Conservation (phyloP, 2,888 invertebrate genomes). For the Unio delphinus region DNA sequence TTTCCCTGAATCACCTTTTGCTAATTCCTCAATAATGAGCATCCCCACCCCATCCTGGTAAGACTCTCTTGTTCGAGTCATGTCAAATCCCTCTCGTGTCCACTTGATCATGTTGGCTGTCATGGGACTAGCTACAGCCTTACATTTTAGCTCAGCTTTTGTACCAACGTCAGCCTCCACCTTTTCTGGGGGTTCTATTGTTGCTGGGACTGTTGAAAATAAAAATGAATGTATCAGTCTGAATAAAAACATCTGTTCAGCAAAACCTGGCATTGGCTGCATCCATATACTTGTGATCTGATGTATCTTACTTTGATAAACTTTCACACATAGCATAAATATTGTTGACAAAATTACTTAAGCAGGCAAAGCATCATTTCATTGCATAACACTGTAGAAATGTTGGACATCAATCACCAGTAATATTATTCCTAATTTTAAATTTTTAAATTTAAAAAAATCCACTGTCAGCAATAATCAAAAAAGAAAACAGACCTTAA, state of each 20-base stretch:
- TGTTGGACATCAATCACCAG: too few species aligned
- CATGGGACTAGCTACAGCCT: slow-evolving; percentile 87
- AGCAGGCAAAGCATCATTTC: too few species aligned
- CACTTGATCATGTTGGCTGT: slow-evolving; percentile 87
- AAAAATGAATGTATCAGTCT: neutral
- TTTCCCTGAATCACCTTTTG: slow-evolving; percentile 88
- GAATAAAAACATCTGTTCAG: neutral
- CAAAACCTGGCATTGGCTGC: too few species aligned
- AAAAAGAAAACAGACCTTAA: too few species aligned
- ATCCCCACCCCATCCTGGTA: slow-evolving; percentile 70
- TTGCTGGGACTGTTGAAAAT: slow-evolving; percentile 78
- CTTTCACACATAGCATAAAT: too few species aligned
- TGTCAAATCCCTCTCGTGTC: slow-evolving; percentile 73
- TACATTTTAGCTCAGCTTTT: slow-evolving; percentile 82
- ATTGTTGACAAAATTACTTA: too few species aligned
- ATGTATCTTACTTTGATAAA: too few species aligned
- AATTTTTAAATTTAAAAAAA: too few species aligned
- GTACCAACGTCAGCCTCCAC: slow-evolving; percentile 85
- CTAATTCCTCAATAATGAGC: slow-evolving; percentile 83
- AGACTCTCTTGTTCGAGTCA: slow-evolving; percentile 51
- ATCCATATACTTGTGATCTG: neutral
- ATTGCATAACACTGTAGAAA: too few species aligned
- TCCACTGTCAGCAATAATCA: too few species aligned
- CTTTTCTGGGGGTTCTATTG: slow-evolving; percentile 83
- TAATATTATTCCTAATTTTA: too few species aligned